Conservation (phyloP, 2,113 vertebrate species). For the Zeus faber region DNA sequence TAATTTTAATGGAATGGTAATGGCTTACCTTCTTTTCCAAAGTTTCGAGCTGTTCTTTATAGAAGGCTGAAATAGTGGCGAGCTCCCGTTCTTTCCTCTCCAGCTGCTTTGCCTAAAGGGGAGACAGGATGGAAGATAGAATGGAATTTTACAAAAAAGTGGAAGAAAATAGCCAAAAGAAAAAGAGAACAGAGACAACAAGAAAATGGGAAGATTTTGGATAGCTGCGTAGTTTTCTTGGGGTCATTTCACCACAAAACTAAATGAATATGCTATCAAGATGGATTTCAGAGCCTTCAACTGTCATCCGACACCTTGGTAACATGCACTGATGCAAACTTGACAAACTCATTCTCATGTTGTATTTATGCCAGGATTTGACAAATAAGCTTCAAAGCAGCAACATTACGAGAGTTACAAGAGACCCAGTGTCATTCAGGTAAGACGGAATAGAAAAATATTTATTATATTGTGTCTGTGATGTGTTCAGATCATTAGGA, state of each 20-base stretch:
- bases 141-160: no score
- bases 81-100: constrained; percentile 82
- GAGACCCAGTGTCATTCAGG: not conserved
- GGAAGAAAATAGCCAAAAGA: not conserved
- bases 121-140: no score
- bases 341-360: not conserved
- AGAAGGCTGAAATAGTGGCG: constrained; percentile 76
- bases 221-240: not conserved
- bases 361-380: not conserved
- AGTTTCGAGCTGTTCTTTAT: constrained; percentile 83
- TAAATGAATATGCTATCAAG: not conserved
- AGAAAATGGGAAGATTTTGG: not conserved
- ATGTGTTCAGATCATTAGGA: no score
- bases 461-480: no score
- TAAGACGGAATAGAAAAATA: no score
- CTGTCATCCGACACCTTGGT: not conserved
- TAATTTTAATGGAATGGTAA: no score
- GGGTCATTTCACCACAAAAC: not conserved
- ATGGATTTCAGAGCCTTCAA: not conserved
- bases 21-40: constrained; percentile 90
- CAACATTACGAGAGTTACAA: not conserved
- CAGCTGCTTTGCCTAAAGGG: constrained; percentile 77
- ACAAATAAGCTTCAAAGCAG: not conserved
- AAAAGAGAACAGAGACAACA: not conserved
- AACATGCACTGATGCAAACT: not conserved